Conservation (phyloP, 1,140 invertebrate genomes). For the Cepaea nemoralis region DNA sequence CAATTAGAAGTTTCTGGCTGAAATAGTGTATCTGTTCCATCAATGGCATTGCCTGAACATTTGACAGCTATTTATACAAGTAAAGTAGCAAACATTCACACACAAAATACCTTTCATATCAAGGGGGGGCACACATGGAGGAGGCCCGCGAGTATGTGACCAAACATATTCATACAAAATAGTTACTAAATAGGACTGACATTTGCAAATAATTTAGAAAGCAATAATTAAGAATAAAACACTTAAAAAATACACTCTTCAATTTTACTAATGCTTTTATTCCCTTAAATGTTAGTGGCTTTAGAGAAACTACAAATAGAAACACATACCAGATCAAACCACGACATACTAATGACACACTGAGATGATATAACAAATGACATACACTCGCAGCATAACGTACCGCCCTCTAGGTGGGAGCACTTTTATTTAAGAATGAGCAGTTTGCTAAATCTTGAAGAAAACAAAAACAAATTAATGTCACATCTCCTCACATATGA, state of each 20-base stretch:
- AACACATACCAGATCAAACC: too few relatives aligned
- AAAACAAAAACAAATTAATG: neutral
- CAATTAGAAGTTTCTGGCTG: neutral
- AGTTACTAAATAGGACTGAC: too few relatives aligned
- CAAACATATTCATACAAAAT: too few relatives aligned
- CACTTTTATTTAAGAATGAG: neutral
- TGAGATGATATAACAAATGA: neutral
- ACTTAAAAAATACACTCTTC: too few relatives aligned
- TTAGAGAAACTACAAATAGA: too few relatives aligned
- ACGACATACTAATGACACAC: too few relatives aligned
- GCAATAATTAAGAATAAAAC: too few relatives aligned
- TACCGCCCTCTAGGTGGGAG: neutral
- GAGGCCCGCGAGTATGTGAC: too few relatives aligned
- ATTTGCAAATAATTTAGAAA: too few relatives aligned
- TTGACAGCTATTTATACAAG: slow-evolving; percentile 34
- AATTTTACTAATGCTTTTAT: too few relatives aligned
- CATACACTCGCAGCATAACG: neutral
- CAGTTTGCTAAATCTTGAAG: neutral
- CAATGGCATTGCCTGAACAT: neutral
- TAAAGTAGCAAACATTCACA: slow-evolving; percentile 1
- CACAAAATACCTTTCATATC: slow-evolving; percentile 25
- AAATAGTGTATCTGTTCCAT: slow-evolving; percentile 11
- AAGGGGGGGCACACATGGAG: neutral
- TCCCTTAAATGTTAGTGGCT: too few relatives aligned
- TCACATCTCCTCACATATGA: slow-evolving; percentile 1